These are phyloP conservation scores for Macropis europaea DNA, from an alignment of 2,888 invertebrate genomes.

Conservation along the genomic window DNA sequence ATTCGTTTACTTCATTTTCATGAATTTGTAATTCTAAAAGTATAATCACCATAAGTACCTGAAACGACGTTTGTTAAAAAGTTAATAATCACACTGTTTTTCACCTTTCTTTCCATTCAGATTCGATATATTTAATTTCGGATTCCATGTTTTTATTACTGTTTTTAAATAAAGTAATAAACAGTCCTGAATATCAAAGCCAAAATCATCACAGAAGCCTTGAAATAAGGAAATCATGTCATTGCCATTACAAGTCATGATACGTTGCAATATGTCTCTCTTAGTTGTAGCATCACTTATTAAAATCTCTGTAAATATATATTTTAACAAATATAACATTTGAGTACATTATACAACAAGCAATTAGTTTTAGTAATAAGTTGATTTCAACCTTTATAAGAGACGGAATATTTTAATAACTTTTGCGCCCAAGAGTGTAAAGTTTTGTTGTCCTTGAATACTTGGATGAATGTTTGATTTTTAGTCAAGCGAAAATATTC, in stretches of 20 bases:
- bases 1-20: constrained; percentile 65
- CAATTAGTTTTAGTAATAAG: background rate
- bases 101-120: constrained; percentile 56
- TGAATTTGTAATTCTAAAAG: constrained; percentile 66
- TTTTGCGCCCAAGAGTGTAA: constrained; percentile 73
- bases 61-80: constrained; percentile 10
- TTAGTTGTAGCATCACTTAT: constrained; percentile 64
- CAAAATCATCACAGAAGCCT: constrained; percentile 80
- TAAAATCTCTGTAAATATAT: constrained; percentile 67
- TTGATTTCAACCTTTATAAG: constrained; percentile 70
- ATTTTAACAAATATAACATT: no score
- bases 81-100: background rate
- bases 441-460: constrained; percentile 61
- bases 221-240: constrained; percentile 72
- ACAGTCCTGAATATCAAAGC: constrained; percentile 76
- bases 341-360: background rate
- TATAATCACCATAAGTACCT: constrained; percentile 3
- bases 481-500: constrained; percentile 68
- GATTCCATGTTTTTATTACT: constrained; percentile 79
- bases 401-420: constrained; percentile 71
- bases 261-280: constrained; percentile 68
- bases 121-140: constrained; percentile 61
- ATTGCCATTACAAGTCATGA: constrained; percentile 66
- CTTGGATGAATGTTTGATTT: constrained; percentile 46
- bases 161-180: constrained; percentile 77